Percentiles rank a stretch among this genome's conserved stretches.
Evolutionary conservation across 2,113 vertebrate genomes (phyloP).

Genomic region (Pterocles burchelli): DNA sequence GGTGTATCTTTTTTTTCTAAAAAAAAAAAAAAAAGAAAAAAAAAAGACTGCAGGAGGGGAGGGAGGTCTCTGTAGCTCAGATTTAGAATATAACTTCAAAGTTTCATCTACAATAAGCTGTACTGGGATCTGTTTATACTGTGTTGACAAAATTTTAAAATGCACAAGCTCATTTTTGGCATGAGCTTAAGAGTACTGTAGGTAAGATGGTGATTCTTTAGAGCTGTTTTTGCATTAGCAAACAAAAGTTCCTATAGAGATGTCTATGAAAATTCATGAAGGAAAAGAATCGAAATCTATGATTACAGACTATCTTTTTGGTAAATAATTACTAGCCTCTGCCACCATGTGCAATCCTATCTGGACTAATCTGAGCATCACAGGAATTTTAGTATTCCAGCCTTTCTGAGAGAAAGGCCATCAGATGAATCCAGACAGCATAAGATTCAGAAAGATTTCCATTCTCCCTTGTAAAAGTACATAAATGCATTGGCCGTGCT

Average conservation of each 20-base stretch:
- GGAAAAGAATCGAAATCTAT: background rate
- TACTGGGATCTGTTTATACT: background rate
- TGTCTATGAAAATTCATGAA: background rate
- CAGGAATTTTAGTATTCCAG: background rate
- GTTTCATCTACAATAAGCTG: background rate
- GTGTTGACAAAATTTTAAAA: slow-evolving; percentile 17
- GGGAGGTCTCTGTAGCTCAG: background rate
- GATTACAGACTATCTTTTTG: background rate
- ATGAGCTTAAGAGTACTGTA: background rate
- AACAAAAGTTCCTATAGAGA: background rate
- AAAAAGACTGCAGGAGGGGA: background rate
- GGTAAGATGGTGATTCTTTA: background rate
- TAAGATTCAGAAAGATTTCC: background rate
- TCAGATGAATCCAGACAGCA: background rate
- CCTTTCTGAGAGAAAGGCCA: background rate
- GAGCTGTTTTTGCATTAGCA: background rate
- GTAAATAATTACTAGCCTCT: background rate
- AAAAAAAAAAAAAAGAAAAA: background rate
- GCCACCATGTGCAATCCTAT: background rate
- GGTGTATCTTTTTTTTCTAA: background rate
- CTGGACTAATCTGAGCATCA: background rate
- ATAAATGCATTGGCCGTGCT: background rate
- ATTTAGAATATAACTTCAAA: background rate
- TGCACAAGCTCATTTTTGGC: slow-evolving; percentile 31
- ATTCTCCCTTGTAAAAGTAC: background rate